Evolutionary conservation across 1,140 invertebrate genomes (phyloP).

Genomic region (Drosophila willistoni): DNA sequence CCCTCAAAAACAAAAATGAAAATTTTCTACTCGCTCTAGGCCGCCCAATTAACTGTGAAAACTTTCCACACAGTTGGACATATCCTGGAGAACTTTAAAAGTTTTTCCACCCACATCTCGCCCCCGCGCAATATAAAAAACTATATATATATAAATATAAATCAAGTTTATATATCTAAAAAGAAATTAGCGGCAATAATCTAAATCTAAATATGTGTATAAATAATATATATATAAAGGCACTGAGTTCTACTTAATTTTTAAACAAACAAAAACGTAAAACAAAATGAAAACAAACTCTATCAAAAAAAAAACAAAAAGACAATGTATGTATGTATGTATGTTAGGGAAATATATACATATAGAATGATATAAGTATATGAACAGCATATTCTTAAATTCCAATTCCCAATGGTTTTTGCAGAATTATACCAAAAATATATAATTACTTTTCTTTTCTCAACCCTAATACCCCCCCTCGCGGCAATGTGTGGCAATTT

Average conservation of each 20-base stretch:
- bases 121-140: slow-evolving; percentile 7
- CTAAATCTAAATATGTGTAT: slow-evolving; percentile 54
- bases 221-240: slow-evolving; percentile 62
- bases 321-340: slow-evolving; percentile 63
- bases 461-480: neutral
- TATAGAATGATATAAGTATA: slow-evolving; percentile 40
- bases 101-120: slow-evolving; percentile 13
- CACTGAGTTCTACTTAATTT: slow-evolving; percentile 83
- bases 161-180: slow-evolving; percentile 32
- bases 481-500: slow-evolving; percentile 71
- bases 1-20: neutral
- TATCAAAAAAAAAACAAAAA: slow-evolving; percentile 55
- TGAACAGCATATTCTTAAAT: slow-evolving; percentile 39
- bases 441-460: slow-evolving; percentile 63
- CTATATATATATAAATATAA: slow-evolving; percentile 26
- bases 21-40: slow-evolving; percentile 58
- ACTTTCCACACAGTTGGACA: slow-evolving; percentile 41
- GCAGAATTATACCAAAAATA: slow-evolving; percentile 82
- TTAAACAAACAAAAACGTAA: slow-evolving; percentile 41
- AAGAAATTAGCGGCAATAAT: slow-evolving; percentile 13
- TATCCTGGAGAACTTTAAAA: slow-evolving; percentile 55
- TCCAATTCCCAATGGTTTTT: slow-evolving; percentile 78
- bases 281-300: slow-evolving; percentile 32
- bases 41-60: slow-evolving; percentile 31
- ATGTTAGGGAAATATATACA: slow-evolving; percentile 61